Evolutionary conservation across 2,888 invertebrate genomes (phyloP), one percentile per base, ranked within the genome.

Genomic region (Cecidostiba fungosa): DNA sequence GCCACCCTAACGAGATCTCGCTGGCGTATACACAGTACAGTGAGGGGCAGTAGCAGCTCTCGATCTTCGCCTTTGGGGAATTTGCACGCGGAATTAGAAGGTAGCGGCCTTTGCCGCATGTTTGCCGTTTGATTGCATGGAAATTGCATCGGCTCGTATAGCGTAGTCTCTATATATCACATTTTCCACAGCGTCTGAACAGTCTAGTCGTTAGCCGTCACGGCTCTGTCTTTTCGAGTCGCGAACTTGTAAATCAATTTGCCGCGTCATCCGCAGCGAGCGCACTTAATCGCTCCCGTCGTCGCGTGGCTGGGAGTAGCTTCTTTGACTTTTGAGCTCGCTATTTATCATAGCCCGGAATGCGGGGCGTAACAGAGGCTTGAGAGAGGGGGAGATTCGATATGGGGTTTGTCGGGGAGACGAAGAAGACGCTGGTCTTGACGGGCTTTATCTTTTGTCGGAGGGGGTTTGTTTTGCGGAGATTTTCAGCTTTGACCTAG

Each of bases 21-120:
- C 43, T 5, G 23, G 23, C 73, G 47, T 16, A 26, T n/a, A 39
- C 6, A n/a, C 19, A 43, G 43, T 23, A 59, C 8, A 59, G 54
- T n/a, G 16, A 4, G 54, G 54, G 39, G 23, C 72, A 50, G 23
- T 16, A 16, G 29, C 26, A 47, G 47, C 26, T 23, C 39, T 10
- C 23, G 36, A 16, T 72, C 50, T 23, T 54, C 79, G 19, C 50
- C 59, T 32, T 29, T 36, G 78, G 39, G 50, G 85, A 85, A 88
- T 88, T 88, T 87, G 86, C 87, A 85, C 85, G 80, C 84, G 81
- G 80, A 88, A 88, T 88, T 88, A 88, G 86, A 87, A 85, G 88
- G 87, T 29, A 47, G 54, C 23, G 26, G 39, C 77, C 26, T 36
- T 59, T 23, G 29, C 16, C 83, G 62, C 72, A 73, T 82, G 85